phyloP scores from a whole-genome alignment of 2,797 vertebrate genomes.

The Allobates femoralis region DNA sequence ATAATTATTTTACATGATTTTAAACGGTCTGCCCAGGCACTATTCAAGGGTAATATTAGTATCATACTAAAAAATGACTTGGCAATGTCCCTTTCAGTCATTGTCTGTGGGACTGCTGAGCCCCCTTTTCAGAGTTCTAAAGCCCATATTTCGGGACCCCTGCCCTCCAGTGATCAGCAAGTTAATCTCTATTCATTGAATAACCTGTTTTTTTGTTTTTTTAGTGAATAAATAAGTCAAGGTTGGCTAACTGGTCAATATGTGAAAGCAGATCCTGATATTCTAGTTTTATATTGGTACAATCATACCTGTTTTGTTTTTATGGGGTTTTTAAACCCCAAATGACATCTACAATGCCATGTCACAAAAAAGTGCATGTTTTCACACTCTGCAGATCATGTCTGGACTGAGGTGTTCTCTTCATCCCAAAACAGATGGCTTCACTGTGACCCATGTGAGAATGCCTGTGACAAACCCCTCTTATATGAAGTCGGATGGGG shows the following conservation, averaged over 20 bases:
- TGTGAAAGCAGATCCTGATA: neutral
- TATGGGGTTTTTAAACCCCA: neutral
- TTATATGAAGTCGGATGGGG: slow-evolving; percentile 96
- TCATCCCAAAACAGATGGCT: slow-evolving; percentile 90
- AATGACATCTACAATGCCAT: neutral
- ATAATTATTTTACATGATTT: too few species aligned
- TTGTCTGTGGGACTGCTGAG: too few species aligned
- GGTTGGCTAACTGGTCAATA: neutral
- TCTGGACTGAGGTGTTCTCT: slow-evolving; percentile 96
- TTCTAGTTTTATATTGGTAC: neutral
- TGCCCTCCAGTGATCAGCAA: too few species aligned
- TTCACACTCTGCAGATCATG: slow-evolving; percentile 80
- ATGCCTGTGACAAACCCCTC: slow-evolving; percentile 91
- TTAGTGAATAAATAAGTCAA: too few species aligned
- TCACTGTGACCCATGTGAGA: slow-evolving; percentile 95
- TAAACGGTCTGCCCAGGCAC: too few species aligned
- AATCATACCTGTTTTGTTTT: neutral
- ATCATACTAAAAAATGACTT: too few species aligned
- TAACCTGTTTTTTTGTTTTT: too few species aligned
- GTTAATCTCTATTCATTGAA: too few species aligned
- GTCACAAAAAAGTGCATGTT: neutral
- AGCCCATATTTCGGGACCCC: too few species aligned
- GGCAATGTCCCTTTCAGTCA: too few species aligned
- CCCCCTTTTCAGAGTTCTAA: too few species aligned
- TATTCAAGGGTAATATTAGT: too few species aligned